Evolutionary conservation across 2,797 vertebrate species (phyloP).

Genomic region (Channa striata): DNA sequence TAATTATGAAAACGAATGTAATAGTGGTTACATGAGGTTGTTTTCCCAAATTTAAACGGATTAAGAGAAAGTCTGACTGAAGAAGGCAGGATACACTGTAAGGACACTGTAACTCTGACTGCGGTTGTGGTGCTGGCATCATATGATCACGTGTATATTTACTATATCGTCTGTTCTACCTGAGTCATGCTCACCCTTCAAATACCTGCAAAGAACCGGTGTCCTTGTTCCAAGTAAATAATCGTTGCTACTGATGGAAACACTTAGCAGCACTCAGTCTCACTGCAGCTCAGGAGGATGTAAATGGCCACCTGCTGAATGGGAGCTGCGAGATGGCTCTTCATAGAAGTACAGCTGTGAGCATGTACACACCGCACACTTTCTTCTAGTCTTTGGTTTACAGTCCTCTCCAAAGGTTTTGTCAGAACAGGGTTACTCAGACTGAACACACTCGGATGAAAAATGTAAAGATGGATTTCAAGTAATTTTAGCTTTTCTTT

Average conservation of each 20-base stretch:
- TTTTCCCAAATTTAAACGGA: too few relatives aligned
- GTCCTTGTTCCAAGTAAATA: slow-evolving; percentile 34
- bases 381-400: slow-evolving; percentile 7
- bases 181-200: slow-evolving; percentile 10
- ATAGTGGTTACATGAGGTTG: too few relatives aligned
- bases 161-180: neutral
- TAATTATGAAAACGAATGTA: too few relatives aligned
- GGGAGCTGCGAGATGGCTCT: slow-evolving; percentile 19
- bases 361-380: slow-evolving; percentile 1
- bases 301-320: slow-evolving; percentile 31
- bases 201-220: neutral
- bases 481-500: too few relatives aligned
- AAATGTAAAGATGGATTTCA: too few relatives aligned
- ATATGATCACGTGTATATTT: slow-evolving; percentile 44
- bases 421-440: too few relatives aligned
- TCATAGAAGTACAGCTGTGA: slow-evolving; percentile 19
- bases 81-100: too few relatives aligned
- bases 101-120: too few relatives aligned
- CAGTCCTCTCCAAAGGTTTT: too few relatives aligned
- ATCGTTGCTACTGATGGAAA: slow-evolving; percentile 20
- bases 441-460: neutral
- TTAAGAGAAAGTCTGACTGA: too few relatives aligned
- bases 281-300: slow-evolving; percentile 22
- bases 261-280: slow-evolving; percentile 28
- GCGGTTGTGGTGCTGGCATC: slow-evolving; percentile 5